Percentiles rank a stretch among this genome's conserved stretches.
Conservation (phyloP, 64 coral and sea anemone species). For the Cladopsammia gracilis region DNA sequence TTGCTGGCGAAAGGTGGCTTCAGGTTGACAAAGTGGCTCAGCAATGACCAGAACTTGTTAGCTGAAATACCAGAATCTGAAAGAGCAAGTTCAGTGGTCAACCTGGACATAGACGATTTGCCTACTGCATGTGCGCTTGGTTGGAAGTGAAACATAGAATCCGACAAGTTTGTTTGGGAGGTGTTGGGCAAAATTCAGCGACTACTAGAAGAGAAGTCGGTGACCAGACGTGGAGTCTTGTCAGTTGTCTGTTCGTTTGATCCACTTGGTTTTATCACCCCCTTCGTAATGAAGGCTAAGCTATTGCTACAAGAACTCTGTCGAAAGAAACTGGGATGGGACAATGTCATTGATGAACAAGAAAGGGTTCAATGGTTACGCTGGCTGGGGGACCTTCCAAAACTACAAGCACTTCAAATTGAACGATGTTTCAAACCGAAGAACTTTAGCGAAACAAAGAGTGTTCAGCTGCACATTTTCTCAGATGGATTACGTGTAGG, state of each 20-base stretch:
- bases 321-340: no score
- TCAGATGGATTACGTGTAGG: no score
- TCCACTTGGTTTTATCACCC: slow-evolving; percentile 62
- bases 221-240: slow-evolving; percentile 30
- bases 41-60: slow-evolving; percentile 28
- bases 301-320: slow-evolving; percentile 36
- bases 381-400: no score
- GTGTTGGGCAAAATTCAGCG: background rate
- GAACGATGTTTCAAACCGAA: no score
- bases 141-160: slow-evolving; percentile 31
- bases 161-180: slow-evolving; percentile 64
- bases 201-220: slow-evolving; percentile 3
- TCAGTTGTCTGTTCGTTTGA: slow-evolving; percentile 51
- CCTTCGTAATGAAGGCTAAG: slow-evolving; percentile 30
- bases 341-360: no score
- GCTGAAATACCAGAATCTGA: slow-evolving; percentile 19
- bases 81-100: slow-evolving; percentile 19
- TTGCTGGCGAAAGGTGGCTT: slow-evolving; percentile 43
- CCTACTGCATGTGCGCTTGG: slow-evolving; percentile 39
- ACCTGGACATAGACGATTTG: slow-evolving; percentile 6
- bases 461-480: no score
- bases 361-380: no score
- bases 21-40: slow-evolving; percentile 50
- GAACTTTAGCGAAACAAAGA: no score
- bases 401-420: no score